Evolutionary conservation across 2,797 vertebrate genomes (phyloP).

Genomic region (Cheirogaleus major): DNA sequence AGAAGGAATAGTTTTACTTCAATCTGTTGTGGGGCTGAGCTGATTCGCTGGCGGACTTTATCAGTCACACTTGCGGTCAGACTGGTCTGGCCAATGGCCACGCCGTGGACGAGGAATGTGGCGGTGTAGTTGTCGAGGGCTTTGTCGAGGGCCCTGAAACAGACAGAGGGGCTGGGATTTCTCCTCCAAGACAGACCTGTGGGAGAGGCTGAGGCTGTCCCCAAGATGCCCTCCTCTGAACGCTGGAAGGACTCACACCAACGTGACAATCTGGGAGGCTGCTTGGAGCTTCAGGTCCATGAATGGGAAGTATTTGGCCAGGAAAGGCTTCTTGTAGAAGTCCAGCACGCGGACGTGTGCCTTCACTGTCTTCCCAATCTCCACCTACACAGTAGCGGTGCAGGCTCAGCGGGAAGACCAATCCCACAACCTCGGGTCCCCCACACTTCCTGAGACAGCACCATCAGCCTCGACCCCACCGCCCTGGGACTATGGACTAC

Average conservation of each 20-base stretch:
- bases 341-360: slow-evolving; percentile 95
- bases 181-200: too few relatives aligned
- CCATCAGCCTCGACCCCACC: background rate
- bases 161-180: slow-evolving; percentile 4
- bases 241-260: slow-evolving; percentile 90
- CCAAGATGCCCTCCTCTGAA: background rate
- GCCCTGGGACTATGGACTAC: background rate
- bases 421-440: accelerated
- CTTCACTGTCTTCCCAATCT: slow-evolving; percentile 95
- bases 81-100: slow-evolving; percentile 93
- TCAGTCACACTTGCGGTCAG: slow-evolving; percentile 91
- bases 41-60: slow-evolving; percentile 89
- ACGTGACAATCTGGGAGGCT: slow-evolving; percentile 91
- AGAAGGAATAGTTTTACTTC: slow-evolving; percentile 87
- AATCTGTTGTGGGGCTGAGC: slow-evolving; percentile 92
- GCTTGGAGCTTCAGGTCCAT: slow-evolving; percentile 95
- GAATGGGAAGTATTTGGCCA: slow-evolving; percentile 91
- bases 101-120: slow-evolving; percentile 91
- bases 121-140: slow-evolving; percentile 90
- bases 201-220: background rate
- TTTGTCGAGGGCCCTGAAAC: slow-evolving; percentile 88
- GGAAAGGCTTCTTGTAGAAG: slow-evolving; percentile 93
- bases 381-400: slow-evolving; percentile 89
- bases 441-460: background rate
- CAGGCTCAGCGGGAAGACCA: background rate